These are phyloP conservation scores for Cyprinodon tularosa DNA, from an alignment of 2,113 vertebrate species.

Conservation along the genomic window DNA sequence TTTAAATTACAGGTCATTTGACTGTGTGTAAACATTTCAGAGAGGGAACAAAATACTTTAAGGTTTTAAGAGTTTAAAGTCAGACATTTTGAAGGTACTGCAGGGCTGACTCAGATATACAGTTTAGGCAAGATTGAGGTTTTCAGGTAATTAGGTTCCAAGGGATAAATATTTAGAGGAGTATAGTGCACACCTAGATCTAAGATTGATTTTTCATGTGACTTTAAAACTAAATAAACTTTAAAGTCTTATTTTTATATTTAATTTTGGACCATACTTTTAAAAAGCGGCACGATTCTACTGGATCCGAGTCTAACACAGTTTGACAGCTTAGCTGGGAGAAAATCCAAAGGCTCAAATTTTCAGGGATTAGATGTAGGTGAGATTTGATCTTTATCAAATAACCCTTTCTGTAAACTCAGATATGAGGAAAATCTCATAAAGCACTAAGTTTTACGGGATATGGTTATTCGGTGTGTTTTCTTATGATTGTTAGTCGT, in stretches of 20 bases:
- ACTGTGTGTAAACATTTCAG: too few species aligned
- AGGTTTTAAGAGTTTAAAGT: neutral
- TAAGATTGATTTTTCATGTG: neutral
- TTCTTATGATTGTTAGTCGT: neutral
- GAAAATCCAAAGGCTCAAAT: conserved; percentile 9
- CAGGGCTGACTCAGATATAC: neutral
- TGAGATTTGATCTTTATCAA: conserved; percentile 32
- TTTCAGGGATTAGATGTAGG: conserved; percentile 36
- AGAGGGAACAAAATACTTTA: neutral
- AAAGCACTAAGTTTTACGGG: conserved; percentile 43
- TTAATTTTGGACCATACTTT: neutral
- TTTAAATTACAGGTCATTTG: too few species aligned
- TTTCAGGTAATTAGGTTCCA: neutral
- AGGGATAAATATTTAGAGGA: neutral
- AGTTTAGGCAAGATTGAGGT: neutral
- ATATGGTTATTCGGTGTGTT: conserved; percentile 1
- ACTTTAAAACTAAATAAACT: neutral
- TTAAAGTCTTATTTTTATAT: neutral
- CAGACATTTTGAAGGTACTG: neutral
- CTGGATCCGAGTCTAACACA: neutral
- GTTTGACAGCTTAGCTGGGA: conserved; percentile 6
- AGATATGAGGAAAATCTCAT: conserved; percentile 24
- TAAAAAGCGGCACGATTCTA: neutral
- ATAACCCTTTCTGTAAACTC: conserved; percentile 9
- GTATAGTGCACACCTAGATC: neutral